Base-by-base conservation (phyloP, 2,113 vertebrate species). In the Oreochromis tanganicae region DNA sequence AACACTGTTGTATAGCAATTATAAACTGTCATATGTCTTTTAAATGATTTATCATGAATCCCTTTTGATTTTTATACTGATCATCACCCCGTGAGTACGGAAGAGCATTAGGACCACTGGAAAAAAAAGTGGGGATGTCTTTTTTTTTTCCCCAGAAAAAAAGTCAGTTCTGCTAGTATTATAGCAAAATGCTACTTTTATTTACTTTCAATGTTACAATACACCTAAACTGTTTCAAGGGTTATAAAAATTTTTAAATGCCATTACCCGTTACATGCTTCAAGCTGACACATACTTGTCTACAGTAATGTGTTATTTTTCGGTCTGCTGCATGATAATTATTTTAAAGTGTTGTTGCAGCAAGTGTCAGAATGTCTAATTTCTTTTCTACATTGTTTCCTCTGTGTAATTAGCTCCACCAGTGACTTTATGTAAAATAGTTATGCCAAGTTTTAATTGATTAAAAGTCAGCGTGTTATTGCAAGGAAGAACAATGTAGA, bases 391-490 rank as follows among this genome's bases (percentile, higher is more conserved):
- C 71, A 2, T 52, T 29, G 71, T 83, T 87, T 75, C 56, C 56
- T 54, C 46, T 17, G 66, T 85, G 89, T 93, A 91, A 93, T 92
- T 90, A 93, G 90, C 90, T 90, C 75, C 88, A 78, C 16, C 71
- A 68, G 17, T 55, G 84, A 83, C 85, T 91, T 93, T 89, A 91
- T 95, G 92, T 89, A 89, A 93, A 94, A 92, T 43, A 91, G 63
- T 89, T 92, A 82, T 84, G 78, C 83, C 82, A 68, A 91, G 88
- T 94, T 94, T 92, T 91, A 94, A 93, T 94, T 93, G 88, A 93
- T 93, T 94, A 90, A 89, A 90, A 95, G 92, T 90, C 88, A 14
- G n/a, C 59, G 57, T 89, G 91, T 94, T 93, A 81, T 68, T 93
- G 81, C 79, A 11, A 83, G 29, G 75, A 82, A 61, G 84, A 93